Percentiles rank a stretch among this genome's conserved stretches.
phyloP scores from a whole-genome alignment of 1,140 invertebrate species.

The Drosophila rhopaloa region DNA sequence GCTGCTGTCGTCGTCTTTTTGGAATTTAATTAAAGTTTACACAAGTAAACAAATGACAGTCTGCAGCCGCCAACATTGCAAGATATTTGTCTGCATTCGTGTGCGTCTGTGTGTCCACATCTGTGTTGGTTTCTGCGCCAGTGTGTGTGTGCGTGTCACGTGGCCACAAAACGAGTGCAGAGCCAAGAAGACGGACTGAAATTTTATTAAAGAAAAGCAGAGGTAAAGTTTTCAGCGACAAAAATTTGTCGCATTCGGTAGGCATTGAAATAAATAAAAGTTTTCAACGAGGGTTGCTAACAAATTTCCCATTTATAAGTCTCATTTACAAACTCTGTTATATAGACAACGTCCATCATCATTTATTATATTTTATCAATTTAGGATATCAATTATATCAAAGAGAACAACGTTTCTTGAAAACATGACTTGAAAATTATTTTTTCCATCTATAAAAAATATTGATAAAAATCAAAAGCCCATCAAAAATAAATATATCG shows the following conservation, averaged over 20 bases:
- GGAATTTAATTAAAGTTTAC: conserved; percentile 82
- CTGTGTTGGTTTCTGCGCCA: conserved; percentile 15
- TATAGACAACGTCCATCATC: too few relatives aligned
- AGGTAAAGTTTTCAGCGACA: conserved; percentile 35
- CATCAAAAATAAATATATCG: too few relatives aligned
- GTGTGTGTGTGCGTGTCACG: conserved; percentile 51
- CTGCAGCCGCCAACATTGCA: conserved; percentile 67
- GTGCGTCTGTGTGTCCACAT: conserved; percentile 10
- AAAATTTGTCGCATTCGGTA: conserved; percentile 46
- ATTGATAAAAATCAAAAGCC: too few relatives aligned
- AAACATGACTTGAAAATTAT: too few relatives aligned
- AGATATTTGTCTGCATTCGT: conserved; percentile 43
- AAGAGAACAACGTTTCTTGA: too few relatives aligned
- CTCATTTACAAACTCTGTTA: too few relatives aligned
- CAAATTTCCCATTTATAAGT: too few relatives aligned
- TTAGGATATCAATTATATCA: too few relatives aligned
- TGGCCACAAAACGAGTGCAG: conserved; percentile 64
- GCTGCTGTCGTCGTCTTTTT: conserved; percentile 69
- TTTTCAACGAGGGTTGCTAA: conserved; percentile 21
- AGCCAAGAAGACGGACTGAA: conserved; percentile 53
- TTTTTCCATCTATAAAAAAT: too few relatives aligned
- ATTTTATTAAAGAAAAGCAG: conserved; percentile 70
- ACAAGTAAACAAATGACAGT: conserved; percentile 82
- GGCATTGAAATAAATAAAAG: conserved; percentile 45
- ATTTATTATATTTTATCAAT: too few relatives aligned